These are phyloP conservation scores for Xestia xanthographa DNA, from an alignment of 2,888 invertebrate species.

Conservation along the genomic window DNA sequence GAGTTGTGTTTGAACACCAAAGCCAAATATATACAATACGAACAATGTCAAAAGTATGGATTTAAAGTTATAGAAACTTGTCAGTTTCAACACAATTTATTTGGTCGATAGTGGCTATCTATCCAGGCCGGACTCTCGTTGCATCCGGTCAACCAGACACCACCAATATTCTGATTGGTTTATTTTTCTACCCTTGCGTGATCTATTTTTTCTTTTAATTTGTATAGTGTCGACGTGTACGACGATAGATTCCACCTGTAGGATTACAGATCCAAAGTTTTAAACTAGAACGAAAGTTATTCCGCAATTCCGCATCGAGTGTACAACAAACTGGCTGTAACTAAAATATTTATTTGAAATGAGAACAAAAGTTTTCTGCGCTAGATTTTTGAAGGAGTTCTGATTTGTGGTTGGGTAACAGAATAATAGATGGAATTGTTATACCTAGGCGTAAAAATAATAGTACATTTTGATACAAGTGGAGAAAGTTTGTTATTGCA, in stretches of 20 bases:
- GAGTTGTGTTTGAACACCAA: no score
- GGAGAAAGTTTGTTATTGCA: no score
- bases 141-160: neutral
- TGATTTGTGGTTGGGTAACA: no score
- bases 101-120: neutral
- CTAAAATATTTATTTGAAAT: neutral
- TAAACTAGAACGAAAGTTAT: neutral
- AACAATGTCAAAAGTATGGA: neutral
- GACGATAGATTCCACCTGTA: constrained; percentile 13
- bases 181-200: neutral
- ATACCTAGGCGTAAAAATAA: no score
- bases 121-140: neutral
- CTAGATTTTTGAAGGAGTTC: no score
- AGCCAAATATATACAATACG: neutral
- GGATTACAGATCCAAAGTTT: neutral
- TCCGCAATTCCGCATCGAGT: neutral
- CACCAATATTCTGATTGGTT: neutral
- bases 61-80: neutral
- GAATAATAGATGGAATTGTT: no score
- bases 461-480: no score
- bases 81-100: constrained; percentile 1
- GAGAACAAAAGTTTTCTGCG: no score
- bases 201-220: neutral
- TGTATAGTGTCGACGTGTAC: no score
- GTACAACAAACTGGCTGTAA: neutral